Percentiles rank a stretch among this genome's conserved stretches.
Conservation (phyloP, 2,797 vertebrate species). For the Pipistrellus nathusii region DNA sequence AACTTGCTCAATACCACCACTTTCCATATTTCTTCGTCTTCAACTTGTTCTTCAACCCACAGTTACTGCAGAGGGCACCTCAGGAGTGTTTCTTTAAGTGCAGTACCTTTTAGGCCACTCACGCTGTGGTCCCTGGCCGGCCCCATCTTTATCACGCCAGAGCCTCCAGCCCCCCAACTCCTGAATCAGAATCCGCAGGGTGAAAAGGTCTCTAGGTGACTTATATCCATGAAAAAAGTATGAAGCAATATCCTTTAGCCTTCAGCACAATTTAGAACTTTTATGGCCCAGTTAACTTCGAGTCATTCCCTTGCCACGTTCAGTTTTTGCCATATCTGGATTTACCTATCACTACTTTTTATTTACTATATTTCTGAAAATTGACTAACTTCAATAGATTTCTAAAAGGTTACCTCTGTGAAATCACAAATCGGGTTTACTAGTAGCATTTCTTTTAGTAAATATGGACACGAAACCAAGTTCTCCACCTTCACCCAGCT, state of each 20-base stretch:
- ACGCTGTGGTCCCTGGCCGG: not conserved
- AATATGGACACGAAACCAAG: no score
- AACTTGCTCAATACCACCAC: not conserved
- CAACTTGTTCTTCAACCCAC: not conserved
- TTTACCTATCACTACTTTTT: not conserved
- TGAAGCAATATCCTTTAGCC: not conserved
- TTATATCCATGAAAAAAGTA: not conserved
- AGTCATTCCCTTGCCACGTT: not conserved
- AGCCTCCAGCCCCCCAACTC: not conserved
- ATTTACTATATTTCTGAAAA: not conserved
- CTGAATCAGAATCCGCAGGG: not conserved
- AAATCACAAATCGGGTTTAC: not conserved
- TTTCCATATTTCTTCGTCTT: not conserved
- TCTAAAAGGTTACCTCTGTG: not conserved
- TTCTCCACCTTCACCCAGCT: not conserved
- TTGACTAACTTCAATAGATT: not conserved
- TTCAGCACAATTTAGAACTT: not conserved
- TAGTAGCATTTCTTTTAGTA: not conserved
- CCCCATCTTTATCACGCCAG: fast-evolving
- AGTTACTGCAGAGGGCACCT: not conserved
- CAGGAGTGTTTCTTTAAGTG: not conserved
- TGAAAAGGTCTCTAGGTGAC: not conserved
- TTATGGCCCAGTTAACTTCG: not conserved
- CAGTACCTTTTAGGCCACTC: not conserved
- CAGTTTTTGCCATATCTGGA: not conserved